Evolutionary conservation across 2,888 invertebrate genomes (phyloP), one percentile per base, ranked within the genome.

Genomic region (Patella ulyssiponensis): DNA sequence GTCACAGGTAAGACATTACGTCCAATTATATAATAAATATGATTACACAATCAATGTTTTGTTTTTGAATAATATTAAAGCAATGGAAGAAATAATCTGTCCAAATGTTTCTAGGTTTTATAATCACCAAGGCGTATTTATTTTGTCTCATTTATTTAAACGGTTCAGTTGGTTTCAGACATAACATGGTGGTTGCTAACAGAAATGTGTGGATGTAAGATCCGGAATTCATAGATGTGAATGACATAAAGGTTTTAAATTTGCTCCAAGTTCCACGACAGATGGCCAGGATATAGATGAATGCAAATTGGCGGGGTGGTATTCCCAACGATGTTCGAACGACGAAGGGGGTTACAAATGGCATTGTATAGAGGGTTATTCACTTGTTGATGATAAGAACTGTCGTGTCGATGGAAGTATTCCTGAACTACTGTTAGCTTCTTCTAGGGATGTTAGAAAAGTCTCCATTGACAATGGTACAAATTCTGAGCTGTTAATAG

Each of bases 301-400:
- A 91, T 97, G 97, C 90, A 94, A 95, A 77, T 95, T 96, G 0
- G 81, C 75, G 2, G 98, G 97, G 15, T 94, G 95, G n/a, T 99
- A 99, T 91, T 98, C 98, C 0, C 99, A 99, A 91, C 94, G 94
- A 84, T 99, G 99, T 92, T 94, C 95, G 85, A 98, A 99, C 91
- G 96, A 95, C 87, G 95, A 96, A 88, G 98, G 98, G 7, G 94
- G 95, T 3, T 98, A 95, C 93, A 97, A 97, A 90, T 99, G 99
- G 91, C 95, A 96, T 89, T 99, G 99, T 90, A 94, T 95, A 81
- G 92, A 94, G 0, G 98, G 98, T 0, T 99, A 99, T 91, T 94
- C 95, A 82, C 93, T 96, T 5, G 86, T 87, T 27, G 76, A 97
- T 20, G 77, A 81, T 75, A 94, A 95, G 75, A 88, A 87, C 79